A percentile compares a stretch with the other conserved stretches of the same genome.
Evolutionary conservation across 2,113 vertebrate species (phyloP).

Genomic region (Deroptyus accipitrinus): DNA sequence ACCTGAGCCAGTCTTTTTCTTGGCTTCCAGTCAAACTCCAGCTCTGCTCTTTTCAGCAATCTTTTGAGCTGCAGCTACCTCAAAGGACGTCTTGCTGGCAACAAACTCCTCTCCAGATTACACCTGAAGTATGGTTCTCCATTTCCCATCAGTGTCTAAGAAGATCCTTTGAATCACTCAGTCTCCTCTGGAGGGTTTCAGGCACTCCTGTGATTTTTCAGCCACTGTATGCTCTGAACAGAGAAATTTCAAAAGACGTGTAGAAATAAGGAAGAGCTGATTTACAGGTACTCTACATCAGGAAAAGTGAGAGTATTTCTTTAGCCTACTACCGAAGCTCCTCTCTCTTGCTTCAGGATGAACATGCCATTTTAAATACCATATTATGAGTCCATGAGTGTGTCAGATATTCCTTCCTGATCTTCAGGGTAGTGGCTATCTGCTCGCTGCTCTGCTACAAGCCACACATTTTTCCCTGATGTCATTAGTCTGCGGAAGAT

Average conservation of each 20-base stretch:
- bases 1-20: neutral
- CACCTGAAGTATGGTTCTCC: neutral
- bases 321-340: neutral
- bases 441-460: neutral
- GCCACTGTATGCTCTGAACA: neutral
- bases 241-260: conserved; percentile 15
- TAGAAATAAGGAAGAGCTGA: neutral
- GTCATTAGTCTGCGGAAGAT: neutral
- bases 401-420: neutral
- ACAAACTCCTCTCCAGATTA: conserved; percentile 11
- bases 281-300: neutral
- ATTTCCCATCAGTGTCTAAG: neutral
- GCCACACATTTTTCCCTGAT: neutral
- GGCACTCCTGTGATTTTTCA: neutral
- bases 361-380: neutral
- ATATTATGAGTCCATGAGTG: neutral
- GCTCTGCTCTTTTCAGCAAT: neutral
- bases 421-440: neutral
- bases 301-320: neutral
- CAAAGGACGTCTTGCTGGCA: neutral
- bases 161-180: neutral
- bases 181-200: neutral
- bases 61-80: conserved; percentile 20
- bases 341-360: neutral
- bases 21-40: neutral